These are phyloP conservation scores for Pristionchus arcanus DNA, from an alignment of 2,888 invertebrate genomes.

Conservation along the genomic window DNA sequence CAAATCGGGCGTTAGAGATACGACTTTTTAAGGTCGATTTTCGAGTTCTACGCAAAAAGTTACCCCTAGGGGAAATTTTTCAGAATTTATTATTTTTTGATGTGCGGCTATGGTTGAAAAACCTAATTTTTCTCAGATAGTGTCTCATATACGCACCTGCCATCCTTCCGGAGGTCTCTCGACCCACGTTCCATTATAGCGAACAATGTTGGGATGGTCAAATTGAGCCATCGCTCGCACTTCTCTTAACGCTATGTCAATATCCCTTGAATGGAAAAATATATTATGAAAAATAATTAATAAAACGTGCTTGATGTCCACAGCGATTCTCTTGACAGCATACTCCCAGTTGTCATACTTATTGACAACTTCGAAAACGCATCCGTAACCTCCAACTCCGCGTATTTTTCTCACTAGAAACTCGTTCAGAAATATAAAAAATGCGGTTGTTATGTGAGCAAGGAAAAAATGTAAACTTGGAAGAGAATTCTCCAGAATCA, in stretches of 20 bases:
- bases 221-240: conserved; percentile 85
- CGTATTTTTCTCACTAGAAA: not conserved
- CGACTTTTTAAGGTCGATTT: too few relatives aligned
- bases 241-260: not conserved
- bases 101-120: too few relatives aligned
- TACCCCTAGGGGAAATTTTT: too few relatives aligned
- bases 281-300: not conserved
- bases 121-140: too few relatives aligned
- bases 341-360: not conserved
- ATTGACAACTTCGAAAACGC: conserved; percentile 27
- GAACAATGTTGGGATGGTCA: conserved; percentile 94
- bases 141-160: conserved; percentile 88
- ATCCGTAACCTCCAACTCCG: not conserved
- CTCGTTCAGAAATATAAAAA: not conserved
- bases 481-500: not conserved
- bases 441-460: not conserved
- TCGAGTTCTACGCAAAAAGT: too few relatives aligned
- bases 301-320: not conserved
- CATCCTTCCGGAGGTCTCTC: conserved; percentile 92
- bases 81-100: too few relatives aligned
- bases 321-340: conserved; percentile 8
- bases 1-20: too few relatives aligned
- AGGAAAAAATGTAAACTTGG: not conserved
- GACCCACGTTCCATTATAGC: conserved; percentile 95
- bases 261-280: not conserved